Base-by-base conservation (phyloP, 1,140 invertebrate species). In the Drosophila busckii region DNA sequence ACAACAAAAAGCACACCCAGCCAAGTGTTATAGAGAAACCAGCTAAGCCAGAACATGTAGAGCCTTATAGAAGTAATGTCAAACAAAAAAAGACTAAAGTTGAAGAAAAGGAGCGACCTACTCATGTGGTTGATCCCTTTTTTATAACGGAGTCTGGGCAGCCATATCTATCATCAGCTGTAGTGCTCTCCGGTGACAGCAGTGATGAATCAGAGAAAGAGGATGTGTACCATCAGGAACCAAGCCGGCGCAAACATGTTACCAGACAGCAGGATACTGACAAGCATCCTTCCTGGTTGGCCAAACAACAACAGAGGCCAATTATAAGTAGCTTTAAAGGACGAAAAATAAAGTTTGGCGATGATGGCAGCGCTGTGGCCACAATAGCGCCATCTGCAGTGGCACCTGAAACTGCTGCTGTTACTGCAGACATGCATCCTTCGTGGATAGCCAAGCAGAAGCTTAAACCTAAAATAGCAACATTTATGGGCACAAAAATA, bases 381-480 rank as follows among this genome's bases (percentile, higher is more conserved):
- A 13, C 28, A 2, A 34, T 2, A 9, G 1, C 12, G 6, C 12
- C 25, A 2, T 8, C 1, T 12, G n/a, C 4, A 0, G 22, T 9
- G 44, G 9, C 31, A 16, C 6, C 15, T 1, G 1, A 19, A 13
- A 9, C 8, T 9, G 2, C 31, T 7, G 10, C 9, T 25, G 5
- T 9, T 25, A 2, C 35, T 1, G 10, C 8, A 9, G 38, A 64
- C 13, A 82, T 91, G 49, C 90, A 91, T 88, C 90, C 90, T 2
- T 91, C 90, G 6, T 91, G 90, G 90, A 89, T 90, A 73, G 90
- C 90, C 2, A 91, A 91, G 61, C 90, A 87, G 41, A 83, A 76
- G 44, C 37, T 62, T 8, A 87, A 87, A 25, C 75, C 85, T 0
- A 68, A 62, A 41, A 87, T 87, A 10, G 64, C 75, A 0, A 53